Conservation (phyloP, 2,797 vertebrate species). For the Sarcophilus harrisii region DNA sequence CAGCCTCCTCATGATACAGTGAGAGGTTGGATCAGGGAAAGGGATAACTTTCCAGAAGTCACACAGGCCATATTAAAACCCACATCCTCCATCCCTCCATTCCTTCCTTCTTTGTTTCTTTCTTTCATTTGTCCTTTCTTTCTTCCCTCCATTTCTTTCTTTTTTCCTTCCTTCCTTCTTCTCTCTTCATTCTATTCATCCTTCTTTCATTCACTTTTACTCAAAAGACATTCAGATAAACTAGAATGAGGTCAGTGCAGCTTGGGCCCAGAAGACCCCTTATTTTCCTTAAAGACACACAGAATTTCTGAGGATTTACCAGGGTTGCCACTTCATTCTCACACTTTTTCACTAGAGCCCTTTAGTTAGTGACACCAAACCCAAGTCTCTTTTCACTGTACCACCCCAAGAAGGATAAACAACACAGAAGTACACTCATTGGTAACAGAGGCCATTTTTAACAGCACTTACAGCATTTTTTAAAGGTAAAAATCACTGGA, state of each 20-base stretch:
- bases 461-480: not conserved
- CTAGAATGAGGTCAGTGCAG: not conserved
- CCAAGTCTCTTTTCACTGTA: not conserved
- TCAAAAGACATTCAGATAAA: not conserved
- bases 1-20: not conserved
- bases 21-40: not conserved
- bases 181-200: not conserved
- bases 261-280: not conserved
- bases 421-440: not conserved
- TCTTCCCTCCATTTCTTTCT: too few relatives aligned
- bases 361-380: not conserved
- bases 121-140: too few relatives aligned
- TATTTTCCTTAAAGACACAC: not conserved
- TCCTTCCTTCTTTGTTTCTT: too few relatives aligned
- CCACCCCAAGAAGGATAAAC: not conserved
- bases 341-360: not conserved
- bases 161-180: too few relatives aligned
- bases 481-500: not conserved
- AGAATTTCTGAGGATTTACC: not conserved
- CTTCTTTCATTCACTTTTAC: not conserved
- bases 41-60: not conserved
- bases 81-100: not conserved
- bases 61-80: not conserved
- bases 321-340: not conserved
- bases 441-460: not conserved